Percentiles rank a stretch among this genome's conserved stretches.
Evolutionary conservation across 2,797 vertebrate genomes (phyloP).

Genomic region (Huso huso): DNA sequence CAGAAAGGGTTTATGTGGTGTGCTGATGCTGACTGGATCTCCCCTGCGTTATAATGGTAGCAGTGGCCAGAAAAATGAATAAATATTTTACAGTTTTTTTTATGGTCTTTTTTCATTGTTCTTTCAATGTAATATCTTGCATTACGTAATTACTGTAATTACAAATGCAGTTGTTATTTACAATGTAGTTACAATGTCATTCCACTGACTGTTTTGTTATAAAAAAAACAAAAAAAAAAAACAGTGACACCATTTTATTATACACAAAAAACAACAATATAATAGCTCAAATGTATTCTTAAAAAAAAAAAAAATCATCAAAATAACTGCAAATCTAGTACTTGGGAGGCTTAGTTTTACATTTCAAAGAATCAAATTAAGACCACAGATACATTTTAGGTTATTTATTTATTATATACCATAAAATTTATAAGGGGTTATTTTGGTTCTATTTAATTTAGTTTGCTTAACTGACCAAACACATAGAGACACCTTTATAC

Average conservation of each 20-base stretch:
- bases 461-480: too few species aligned
- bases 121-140: background rate
- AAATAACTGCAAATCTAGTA: background rate
- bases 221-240: too few species aligned
- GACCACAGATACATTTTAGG: background rate
- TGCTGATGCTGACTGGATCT: slow-evolving; percentile 33
- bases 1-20: slow-evolving; percentile 47
- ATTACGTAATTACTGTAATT: background rate
- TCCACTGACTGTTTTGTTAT: too few species aligned
- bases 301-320: background rate
- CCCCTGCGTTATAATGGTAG: slow-evolving; percentile 26
- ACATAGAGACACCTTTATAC: too few species aligned
- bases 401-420: too few species aligned
- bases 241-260: too few species aligned
- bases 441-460: too few species aligned
- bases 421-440: too few species aligned
- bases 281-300: background rate
- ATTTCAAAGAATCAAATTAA: background rate
- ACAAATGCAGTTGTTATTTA: too few species aligned
- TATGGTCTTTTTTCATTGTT: background rate
- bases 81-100: slow-evolving; percentile 67
- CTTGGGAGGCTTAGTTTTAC: background rate
- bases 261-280: background rate
- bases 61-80: slow-evolving; percentile 62
- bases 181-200: too few species aligned